phyloP scores from a whole-genome alignment of 2,888 invertebrate genomes.

The Acrobasis suavella region DNA sequence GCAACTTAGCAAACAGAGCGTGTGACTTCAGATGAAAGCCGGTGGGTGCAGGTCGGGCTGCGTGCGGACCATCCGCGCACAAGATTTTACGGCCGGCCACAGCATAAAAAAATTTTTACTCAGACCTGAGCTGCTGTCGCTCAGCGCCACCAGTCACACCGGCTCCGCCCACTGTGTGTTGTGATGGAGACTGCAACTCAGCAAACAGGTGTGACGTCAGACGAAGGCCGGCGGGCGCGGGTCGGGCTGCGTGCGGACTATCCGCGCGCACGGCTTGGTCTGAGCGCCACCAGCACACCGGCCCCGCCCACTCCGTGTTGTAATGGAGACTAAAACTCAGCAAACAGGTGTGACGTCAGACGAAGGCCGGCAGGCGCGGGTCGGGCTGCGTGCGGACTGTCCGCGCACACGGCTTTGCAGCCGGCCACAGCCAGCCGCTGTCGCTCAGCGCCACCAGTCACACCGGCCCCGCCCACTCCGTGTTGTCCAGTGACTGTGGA shows the following conservation, averaged over 20 bases:
- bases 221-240: conserved; percentile 34
- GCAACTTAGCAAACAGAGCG: too few relatives aligned
- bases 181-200: too few relatives aligned
- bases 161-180: too few relatives aligned
- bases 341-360: conserved; percentile 29
- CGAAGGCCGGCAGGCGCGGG: conserved; percentile 63
- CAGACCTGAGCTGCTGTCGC: too few relatives aligned
- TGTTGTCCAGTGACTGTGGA: conserved; percentile 53
- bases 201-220: not conserved
- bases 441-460: conserved; percentile 79
- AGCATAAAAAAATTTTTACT: too few relatives aligned
- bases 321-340: conserved; percentile 35
- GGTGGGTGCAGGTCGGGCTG: too few relatives aligned
- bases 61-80: too few relatives aligned
- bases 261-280: conserved; percentile 51
- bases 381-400: conserved; percentile 54
- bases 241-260: conserved; percentile 53
- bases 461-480: conserved; percentile 75
- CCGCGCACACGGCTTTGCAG: conserved; percentile 48
- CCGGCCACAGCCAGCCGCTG: conserved; percentile 74
- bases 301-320: too few relatives aligned
- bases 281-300: too few relatives aligned
- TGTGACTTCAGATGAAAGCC: too few relatives aligned
- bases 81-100: too few relatives aligned
- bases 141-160: too few relatives aligned